These are phyloP conservation scores for Marmota monax DNA, from an alignment of 2,113 vertebrate genomes.

Conservation along the genomic window DNA sequence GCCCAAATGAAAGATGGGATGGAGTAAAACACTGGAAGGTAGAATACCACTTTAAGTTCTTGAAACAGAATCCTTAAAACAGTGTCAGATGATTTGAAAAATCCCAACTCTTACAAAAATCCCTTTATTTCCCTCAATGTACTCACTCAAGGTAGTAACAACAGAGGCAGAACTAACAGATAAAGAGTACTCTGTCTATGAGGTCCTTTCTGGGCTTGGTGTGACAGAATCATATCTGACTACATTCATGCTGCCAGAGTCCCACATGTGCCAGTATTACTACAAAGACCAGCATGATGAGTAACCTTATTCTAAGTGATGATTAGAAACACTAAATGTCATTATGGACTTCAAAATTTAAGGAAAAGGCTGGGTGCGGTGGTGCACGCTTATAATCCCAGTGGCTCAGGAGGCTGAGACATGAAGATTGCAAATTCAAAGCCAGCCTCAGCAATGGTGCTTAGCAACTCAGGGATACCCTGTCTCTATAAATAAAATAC, in stretches of 20 bases:
- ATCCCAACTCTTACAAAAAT: conserved; percentile 34
- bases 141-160: neutral
- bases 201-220: neutral
- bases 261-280: neutral
- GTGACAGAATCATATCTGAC: conserved; percentile 11
- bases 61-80: conserved; percentile 50
- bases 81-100: conserved; percentile 49
- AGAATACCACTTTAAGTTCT: neutral
- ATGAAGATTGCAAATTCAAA: too few species aligned
- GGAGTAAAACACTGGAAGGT: neutral
- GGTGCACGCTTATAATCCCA: too few species aligned
- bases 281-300: neutral
- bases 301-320: conserved; percentile 5
- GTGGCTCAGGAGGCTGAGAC: too few species aligned
- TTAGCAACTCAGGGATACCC: too few species aligned
- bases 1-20: conserved; percentile 12
- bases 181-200: neutral
- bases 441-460: too few species aligned
- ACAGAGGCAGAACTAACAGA: neutral
- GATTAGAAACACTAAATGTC: conserved; percentile 17
- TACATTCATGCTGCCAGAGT: neutral
- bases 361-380: neutral
- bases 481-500: too few species aligned
- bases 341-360: conserved; percentile 27
- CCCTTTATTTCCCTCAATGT: conserved; percentile 20